Conservation (phyloP, 1,140 invertebrate genomes). For the Caenorhabditis inopinata region DNA sequence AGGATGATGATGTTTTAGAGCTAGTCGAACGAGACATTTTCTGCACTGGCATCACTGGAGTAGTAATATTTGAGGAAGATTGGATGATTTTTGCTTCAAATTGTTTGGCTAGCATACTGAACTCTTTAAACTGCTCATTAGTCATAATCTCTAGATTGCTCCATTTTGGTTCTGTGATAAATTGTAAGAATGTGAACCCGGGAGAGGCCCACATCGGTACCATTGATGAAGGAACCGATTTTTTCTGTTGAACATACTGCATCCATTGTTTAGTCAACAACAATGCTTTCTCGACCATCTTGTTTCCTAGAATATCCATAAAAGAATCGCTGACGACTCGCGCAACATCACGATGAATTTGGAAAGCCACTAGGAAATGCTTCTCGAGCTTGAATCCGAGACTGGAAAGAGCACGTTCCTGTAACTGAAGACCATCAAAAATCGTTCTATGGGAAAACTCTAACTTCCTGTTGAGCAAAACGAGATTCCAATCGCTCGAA, state of each 20-base stretch:
- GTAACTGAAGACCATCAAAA: not conserved
- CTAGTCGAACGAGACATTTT: not conserved
- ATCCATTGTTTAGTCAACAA: not conserved
- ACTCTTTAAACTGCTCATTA: not conserved
- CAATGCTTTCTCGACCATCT: not conserved
- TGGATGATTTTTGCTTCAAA: not conserved
- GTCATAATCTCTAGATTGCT: constrained; percentile 25
- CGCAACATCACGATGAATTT: not conserved
- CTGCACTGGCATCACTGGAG: not conserved
- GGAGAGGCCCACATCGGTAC: constrained; percentile 8
- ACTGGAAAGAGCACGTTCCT: not conserved
- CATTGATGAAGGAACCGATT: not conserved
- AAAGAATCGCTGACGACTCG: not conserved
- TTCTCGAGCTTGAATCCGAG: constrained; percentile 6
- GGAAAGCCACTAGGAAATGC: not conserved
- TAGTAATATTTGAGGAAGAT: not conserved
- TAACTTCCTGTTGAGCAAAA: not conserved
- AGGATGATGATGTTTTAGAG: not conserved
- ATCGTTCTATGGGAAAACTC: not conserved
- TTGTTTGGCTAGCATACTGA: not conserved
- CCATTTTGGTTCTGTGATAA: constrained; percentile 14
- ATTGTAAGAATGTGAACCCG: constrained; percentile 7
- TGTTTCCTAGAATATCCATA: not conserved
- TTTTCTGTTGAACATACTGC: constrained; percentile 5
- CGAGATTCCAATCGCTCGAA: not conserved